phyloP scores from a whole-genome alignment of 2,797 vertebrate species.

The Ficedula albicollis region DNA sequence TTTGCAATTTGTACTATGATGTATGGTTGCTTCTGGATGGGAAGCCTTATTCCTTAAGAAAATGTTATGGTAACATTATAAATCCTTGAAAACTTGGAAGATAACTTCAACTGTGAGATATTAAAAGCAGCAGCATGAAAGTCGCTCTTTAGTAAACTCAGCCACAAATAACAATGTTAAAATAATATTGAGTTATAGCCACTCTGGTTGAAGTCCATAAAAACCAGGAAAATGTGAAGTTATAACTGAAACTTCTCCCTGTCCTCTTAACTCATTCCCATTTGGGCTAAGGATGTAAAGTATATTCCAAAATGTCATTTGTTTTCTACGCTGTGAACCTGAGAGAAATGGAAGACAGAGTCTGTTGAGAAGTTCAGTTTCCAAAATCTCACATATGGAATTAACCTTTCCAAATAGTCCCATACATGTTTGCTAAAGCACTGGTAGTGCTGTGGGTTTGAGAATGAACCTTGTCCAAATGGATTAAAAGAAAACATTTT shows the following conservation, averaged over 20 bases:
- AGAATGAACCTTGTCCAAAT: background rate
- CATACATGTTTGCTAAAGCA: background rate
- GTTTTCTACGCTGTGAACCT: background rate
- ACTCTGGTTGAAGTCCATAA: constrained; percentile 51
- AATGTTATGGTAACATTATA: constrained; percentile 66
- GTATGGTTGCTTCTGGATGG: constrained; percentile 58
- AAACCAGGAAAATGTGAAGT: constrained; percentile 54
- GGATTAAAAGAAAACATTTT: background rate
- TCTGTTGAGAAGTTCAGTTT: background rate
- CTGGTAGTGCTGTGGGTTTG: background rate
- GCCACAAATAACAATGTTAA: constrained; percentile 60
- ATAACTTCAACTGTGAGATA: constrained; percentile 49
- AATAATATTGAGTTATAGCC: constrained; percentile 55
- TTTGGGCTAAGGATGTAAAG: background rate
- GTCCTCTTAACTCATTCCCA: background rate
- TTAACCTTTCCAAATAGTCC: background rate
- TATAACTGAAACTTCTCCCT: constrained; percentile 20
- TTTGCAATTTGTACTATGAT: constrained; percentile 52
- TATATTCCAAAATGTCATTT: background rate
- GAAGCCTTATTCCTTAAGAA: constrained; percentile 69
- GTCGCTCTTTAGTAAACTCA: constrained; percentile 4
- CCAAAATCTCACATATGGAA: background rate
- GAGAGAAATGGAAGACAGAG: background rate
- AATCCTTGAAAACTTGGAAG: constrained; percentile 71
- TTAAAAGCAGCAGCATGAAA: constrained; percentile 24